Percentiles rank a stretch among this genome's conserved stretches.
Evolutionary conservation across 2,113 vertebrate genomes (phyloP).

Genomic region (Bambusicola thoracicus): DNA sequence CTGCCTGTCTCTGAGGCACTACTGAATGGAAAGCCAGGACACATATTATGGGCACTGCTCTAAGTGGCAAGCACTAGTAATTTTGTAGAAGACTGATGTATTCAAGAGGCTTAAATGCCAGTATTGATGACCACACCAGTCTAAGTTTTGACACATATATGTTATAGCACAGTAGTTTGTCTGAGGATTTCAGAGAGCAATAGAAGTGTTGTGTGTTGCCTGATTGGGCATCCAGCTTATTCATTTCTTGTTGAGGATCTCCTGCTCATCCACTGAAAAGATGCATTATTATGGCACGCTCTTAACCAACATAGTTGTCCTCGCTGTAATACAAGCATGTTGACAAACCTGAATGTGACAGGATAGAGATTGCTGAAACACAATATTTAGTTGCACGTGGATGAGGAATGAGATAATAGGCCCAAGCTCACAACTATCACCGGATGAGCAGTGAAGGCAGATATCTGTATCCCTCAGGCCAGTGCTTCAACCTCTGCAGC

Average conservation of each 20-base stretch:
- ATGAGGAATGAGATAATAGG: not conserved
- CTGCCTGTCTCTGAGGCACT: not conserved
- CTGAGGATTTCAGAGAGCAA: not conserved
- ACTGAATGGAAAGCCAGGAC: not conserved
- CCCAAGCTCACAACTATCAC: not conserved
- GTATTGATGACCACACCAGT: not conserved
- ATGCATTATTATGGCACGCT: not conserved
- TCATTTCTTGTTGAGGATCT: not conserved
- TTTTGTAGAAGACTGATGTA: not conserved
- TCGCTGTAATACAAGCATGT: accelerated
- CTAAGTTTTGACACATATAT: not conserved
- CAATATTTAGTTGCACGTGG: not conserved
- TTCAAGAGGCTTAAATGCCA: not conserved
- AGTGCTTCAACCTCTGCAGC: not conserved
- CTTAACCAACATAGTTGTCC: not conserved
- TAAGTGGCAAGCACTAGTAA: accelerated
- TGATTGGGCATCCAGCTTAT: not conserved
- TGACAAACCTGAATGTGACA: not conserved
- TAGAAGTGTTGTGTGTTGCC: not conserved
- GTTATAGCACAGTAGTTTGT: not conserved
- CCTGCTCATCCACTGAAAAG: not conserved
- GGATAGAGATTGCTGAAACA: not conserved
- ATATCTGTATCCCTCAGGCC: not conserved
- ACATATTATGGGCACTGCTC: not conserved
- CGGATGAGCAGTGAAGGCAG: not conserved